Evolutionary conservation across 2,113 vertebrate species (phyloP), one percentile per base, ranked within the genome.

Genomic region (Albula glossodonta): DNA sequence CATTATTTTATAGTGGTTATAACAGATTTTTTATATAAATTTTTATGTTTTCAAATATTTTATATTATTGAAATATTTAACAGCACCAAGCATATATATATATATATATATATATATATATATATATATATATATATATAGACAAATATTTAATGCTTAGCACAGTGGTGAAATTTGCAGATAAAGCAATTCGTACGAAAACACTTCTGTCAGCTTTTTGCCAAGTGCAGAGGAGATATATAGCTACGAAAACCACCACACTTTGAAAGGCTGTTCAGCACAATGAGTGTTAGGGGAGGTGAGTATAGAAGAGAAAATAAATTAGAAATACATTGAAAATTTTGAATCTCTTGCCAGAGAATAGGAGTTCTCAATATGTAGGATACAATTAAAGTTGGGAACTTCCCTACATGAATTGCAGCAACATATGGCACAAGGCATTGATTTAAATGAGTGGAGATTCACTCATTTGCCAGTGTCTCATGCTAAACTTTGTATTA

Each of bases 181-280:
- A 86, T 82, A 91, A 92, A 88, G 85, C 85, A 86, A 89, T 88
- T 91, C 88, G 78, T 79, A 84, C 87, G 86, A 86, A 82, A 56
- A 52, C n/a, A 82, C 77, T 82, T 79, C 84, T 85, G 84, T 88
- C 86, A 90, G 89, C 82, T 0, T 83, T 84, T 81, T 87, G 78
- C 66, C 25, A 81, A 60, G 41, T 50, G 13, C 56, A 63, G 74
- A 17, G 53, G 77, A 83, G 57, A 87, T 79, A 78, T 63, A 12
- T 5, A 78, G 56, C 52, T 82, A 15, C 70, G n/a, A 3, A 48
- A 78, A 22, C 60, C 12, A 84, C 52, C 53, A 57, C 5, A 63
- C 86, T 60, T 52, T 83, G 88, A 84, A 31, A 81, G 11, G 48
- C 22, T 63, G 86, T 83, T 83, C 87, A 31, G 57, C 81, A 74